Percentiles rank a stretch among this genome's conserved stretches.
Evolutionary conservation across 2,797 vertebrate species (phyloP).

Genomic region (Passerculus sandwichensis): DNA sequence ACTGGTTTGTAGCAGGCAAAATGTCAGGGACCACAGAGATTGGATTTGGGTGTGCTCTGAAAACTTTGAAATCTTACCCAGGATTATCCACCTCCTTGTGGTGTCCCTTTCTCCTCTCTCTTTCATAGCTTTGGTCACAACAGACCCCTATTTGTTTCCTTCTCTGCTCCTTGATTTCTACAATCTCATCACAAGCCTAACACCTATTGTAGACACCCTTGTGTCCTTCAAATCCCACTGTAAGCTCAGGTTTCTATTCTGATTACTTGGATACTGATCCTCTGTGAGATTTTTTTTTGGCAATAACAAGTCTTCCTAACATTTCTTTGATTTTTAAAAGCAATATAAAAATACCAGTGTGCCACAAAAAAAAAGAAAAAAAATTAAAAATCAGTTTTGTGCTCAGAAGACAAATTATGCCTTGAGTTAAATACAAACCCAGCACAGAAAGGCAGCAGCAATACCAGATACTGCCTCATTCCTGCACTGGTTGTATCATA

Average conservation of each 20-base stretch:
- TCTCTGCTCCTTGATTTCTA: not conserved
- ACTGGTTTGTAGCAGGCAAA: not conserved
- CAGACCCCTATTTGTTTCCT: not conserved
- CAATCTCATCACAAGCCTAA: not conserved
- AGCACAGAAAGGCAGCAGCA: not conserved
- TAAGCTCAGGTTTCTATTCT: not conserved
- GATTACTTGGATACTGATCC: not conserved
- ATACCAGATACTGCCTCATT: not conserved
- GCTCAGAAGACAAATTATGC: not conserved
- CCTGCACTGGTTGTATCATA: not conserved
- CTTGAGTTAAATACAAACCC: not conserved
- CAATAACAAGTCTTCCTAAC: not conserved
- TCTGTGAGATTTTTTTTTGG: not conserved
- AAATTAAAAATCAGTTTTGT: not conserved
- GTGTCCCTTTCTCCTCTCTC: not conserved
- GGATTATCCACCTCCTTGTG: not conserved
- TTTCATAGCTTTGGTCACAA: not conserved
- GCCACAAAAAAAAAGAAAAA: not conserved
- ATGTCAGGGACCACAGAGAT: not conserved
- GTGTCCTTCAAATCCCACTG: not conserved
- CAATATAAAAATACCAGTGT: not conserved
- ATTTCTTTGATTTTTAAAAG: not conserved
- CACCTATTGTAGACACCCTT: not conserved
- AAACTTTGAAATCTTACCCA: not conserved
- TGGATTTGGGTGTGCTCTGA: not conserved